Evolutionary conservation across 2,113 vertebrate genomes (phyloP).

Genomic region (Acrocephalus kingi): DNA sequence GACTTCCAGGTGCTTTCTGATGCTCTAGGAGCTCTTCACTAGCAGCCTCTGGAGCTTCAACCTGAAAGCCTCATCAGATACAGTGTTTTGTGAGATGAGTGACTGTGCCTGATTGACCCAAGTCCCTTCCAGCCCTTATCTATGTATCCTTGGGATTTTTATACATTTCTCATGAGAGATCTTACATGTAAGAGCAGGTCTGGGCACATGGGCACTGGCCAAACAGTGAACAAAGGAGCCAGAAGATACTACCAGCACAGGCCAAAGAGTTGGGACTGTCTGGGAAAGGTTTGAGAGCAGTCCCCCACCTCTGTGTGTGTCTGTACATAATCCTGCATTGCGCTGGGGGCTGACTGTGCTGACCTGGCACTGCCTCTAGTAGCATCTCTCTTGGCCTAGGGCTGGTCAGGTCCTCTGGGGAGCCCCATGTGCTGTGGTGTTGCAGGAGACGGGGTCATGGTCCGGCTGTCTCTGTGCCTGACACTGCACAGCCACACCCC

Average conservation of each 20-base stretch:
- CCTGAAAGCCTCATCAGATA: neutral
- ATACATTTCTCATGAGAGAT: neutral
- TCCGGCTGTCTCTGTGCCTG: neutral
- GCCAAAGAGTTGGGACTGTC: neutral
- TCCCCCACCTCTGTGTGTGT: fast-evolving
- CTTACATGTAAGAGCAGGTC: neutral
- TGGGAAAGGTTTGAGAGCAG: neutral
- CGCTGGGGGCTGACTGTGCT: neutral
- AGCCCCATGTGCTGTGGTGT: fast-evolving
- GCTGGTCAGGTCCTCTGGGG: too few relatives aligned
- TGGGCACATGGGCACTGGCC: neutral
- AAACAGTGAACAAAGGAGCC: neutral
- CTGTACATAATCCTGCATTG: fast-evolving
- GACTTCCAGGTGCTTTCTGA: neutral
- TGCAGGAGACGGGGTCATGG: fast-evolving
- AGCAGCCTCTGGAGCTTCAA: neutral
- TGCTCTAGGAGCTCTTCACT: neutral
- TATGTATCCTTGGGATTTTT: neutral
- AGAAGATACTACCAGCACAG: neutral
- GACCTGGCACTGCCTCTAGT: neutral
- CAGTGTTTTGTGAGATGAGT: neutral
- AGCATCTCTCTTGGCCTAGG: too few relatives aligned
- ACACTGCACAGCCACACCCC: neutral
- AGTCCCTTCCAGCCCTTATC: neutral
- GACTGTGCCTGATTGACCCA: neutral